Evolutionary conservation across 2,113 vertebrate genomes (phyloP), one percentile per base, ranked within the genome.

Genomic region (Fulmarus glacialis): DNA sequence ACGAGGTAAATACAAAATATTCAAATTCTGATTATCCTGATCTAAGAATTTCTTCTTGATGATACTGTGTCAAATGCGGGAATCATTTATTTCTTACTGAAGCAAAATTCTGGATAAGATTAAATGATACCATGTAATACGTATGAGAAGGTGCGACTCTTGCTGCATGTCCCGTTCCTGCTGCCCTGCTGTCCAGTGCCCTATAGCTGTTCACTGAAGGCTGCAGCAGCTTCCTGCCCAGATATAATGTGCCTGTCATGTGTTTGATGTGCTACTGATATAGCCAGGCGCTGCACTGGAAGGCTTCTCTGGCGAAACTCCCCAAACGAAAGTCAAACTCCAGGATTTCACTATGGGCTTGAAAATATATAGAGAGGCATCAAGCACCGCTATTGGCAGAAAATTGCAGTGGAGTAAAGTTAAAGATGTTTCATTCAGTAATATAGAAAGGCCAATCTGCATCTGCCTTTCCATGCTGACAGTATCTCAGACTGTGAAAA

Each of bases 121-220:
- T 27, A 38, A 70, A 30, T 34, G 8, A 23, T 77, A 15, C 7
- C 0, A 0, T 53, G 30, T 34, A 42, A 70, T n/a, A 16, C 1
- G 0, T 47, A 38, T 5, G 9, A 91, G 45, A 68, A 86, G 34
- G 27, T 81, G 43, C 10, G 5, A 34, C 55, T 87, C 42, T 8
- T 77, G 15, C 22, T 45, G 17, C 0, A 0, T 56, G 32, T 66
- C 71, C 16, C 0, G 0, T 67, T 93, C 60, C n/a, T 85, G 66
- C 60, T 82, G 27, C 34, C 4, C 10, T 52, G 62, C 58, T 66
- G 36, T 70, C 32, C 38, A 2, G 1, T 83, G 36, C 11, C 40
- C 68, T 62, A 22, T n/a, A 21, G 58, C 48, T 72, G 15, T 32
- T 45, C 34, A 43, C 4, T 8, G 4, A 64, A 52, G 58, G 27